Evolutionary conservation across 2,113 vertebrate species (phyloP).

Genomic region (Fregata magnificens): DNA sequence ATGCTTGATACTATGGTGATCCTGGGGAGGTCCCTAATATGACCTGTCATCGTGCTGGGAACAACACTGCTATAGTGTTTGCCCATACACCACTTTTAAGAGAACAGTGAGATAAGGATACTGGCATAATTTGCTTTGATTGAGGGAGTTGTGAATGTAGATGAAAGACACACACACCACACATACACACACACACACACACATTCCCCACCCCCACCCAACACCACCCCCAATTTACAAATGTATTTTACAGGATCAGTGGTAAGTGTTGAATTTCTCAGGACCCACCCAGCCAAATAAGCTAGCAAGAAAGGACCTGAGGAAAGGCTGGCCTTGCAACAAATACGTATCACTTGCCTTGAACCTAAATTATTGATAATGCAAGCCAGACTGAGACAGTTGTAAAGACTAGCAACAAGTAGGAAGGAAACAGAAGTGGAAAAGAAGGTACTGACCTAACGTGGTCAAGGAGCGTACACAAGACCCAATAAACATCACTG

Average conservation of each 20-base stretch:
- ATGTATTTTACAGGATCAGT: not conserved
- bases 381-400: not conserved
- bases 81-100: too few relatives aligned
- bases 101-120: not conserved
- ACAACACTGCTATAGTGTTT: not conserved
- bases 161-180: not conserved
- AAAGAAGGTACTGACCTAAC: not conserved
- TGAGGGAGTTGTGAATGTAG: not conserved
- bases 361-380: not conserved
- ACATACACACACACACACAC: too few relatives aligned
- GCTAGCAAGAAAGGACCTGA: not conserved
- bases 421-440: not conserved
- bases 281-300: not conserved
- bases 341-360: not conserved
- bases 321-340: not conserved
- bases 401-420: not conserved
- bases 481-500: not conserved
- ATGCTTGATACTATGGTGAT: not conserved
- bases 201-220: too few relatives aligned
- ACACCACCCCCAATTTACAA: not conserved
- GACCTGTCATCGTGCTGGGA: not conserved
- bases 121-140: not conserved
- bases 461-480: not conserved
- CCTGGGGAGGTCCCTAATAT: not conserved
- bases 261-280: not conserved